Conservation (phyloP, 2,113 vertebrate genomes). For the Protomyctophum bolini region DNA sequence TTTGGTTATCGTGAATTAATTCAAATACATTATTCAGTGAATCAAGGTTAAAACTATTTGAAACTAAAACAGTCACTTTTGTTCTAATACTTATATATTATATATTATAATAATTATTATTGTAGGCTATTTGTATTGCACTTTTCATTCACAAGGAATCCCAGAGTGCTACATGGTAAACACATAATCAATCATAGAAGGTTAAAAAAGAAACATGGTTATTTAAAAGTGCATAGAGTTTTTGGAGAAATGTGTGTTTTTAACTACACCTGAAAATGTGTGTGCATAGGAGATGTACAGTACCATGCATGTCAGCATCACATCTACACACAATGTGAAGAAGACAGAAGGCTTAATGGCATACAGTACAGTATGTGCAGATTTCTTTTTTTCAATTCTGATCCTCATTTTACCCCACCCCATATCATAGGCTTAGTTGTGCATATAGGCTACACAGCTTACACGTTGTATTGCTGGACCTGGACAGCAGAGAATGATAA, state of each 20-base stretch:
- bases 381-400: conserved; percentile 22
- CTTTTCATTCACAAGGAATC: no score
- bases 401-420: conserved; percentile 7
- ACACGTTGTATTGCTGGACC: conserved; percentile 13
- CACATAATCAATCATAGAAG: no score
- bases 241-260: neutral
- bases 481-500: conserved; percentile 16
- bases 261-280: neutral
- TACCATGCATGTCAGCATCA: no score
- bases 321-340: conserved; percentile 23
- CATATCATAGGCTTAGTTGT: conserved; percentile 19
- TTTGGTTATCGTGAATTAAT: no score
- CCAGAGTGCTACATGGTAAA: no score
- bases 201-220: neutral
- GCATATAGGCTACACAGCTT: conserved; percentile 23
- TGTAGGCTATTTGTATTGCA: no score
- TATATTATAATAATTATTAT: no score
- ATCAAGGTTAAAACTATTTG: no score
- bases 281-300: conserved; percentile 3
- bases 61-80: no score
- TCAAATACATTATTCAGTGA: no score
- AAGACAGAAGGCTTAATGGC: conserved; percentile 26
- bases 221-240: neutral
- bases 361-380: neutral
- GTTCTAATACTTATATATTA: no score